A percentile compares a stretch with the other conserved stretches of the same genome.
Evolutionary conservation across 1,140 invertebrate species (phyloP).

Genomic region (Palaemon carinicauda): DNA sequence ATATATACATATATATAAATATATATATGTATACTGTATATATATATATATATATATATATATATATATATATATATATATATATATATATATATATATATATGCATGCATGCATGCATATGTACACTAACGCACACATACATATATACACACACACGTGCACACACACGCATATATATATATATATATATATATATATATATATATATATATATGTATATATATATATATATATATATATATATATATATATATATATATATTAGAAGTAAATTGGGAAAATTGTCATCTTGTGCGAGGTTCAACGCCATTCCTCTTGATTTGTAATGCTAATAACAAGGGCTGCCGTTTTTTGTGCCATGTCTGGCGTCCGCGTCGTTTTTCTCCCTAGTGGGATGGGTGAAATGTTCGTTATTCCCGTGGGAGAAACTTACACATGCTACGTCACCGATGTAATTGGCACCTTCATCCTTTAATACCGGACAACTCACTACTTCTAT

Average conservation of each 20-base stretch:
- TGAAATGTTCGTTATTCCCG: no score
- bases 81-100: conserved; percentile 2
- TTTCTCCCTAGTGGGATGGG: no score
- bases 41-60: background rate
- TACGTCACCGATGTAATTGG: no score
- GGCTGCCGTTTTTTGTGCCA: no score
- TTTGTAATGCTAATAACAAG: no score
- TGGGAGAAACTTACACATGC: no score
- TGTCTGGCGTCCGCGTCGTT: no score
- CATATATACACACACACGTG: background rate
- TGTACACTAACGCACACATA: background rate
- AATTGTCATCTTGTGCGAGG: background rate
- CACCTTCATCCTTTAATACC: no score
- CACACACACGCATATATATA: background rate
- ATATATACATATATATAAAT: background rate
- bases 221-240: background rate
- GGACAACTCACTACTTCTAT: no score
- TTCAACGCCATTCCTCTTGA: background rate
- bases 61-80: background rate
- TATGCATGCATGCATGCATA: background rate
- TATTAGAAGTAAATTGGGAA: background rate
- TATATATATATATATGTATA: background rate
- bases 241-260: background rate
- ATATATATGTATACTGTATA: background rate
- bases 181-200: background rate